Base-by-base conservation (phyloP, 2,113 vertebrate species). In the Gadus macrocephalus region DNA sequence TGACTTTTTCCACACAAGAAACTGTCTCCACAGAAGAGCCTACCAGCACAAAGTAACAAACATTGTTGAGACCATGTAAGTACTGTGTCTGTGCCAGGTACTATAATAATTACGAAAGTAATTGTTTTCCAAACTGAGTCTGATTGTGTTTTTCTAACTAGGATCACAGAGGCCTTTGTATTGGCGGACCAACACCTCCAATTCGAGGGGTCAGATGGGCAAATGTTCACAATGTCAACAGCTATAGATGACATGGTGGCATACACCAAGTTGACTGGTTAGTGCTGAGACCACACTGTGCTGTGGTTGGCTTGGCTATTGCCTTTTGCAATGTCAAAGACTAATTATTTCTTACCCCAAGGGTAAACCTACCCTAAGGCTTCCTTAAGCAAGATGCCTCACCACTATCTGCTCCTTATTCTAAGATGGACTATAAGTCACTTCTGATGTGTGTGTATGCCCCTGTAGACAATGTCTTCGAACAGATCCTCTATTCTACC, bases 241-340 rank as follows among this genome's bases (percentile, higher is more conserved):
- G 92, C 96, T n/a, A 93, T 98, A 35, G 91, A 96, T 15, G 94
- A 98, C 85, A 98, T 98, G 97, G 93, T 92, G 88, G 97, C 96
- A 59, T 98, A 96, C 86, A 93, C 91, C 64, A 96, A 96, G 67
- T 86, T 98, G 0, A 99, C 96, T 80, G 97, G 96, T 98, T 4
- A 49, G 42, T 14, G 42, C 12, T 14, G 42, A 49, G 42, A 49
- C 42, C 42, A 31, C 31, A 31, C 31, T 31, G 31, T 31, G 5
- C 31, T 31, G 31, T 31, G 2, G 1, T 31, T 31, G 31, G 31
- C 31, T 31, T 31, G n/a, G n/a, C n/a, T 25, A 25, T 25, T 25
- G 22, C 22, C 1, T 25, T 25, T 25, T 25, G 22, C 22, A 25
- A 25, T 25, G 22, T 25, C 22, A 25, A 2, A 25, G 22, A 25